phyloP scores from a whole-genome alignment of 1,140 invertebrate genomes.

The Trypoxylus dichotomus region DNA sequence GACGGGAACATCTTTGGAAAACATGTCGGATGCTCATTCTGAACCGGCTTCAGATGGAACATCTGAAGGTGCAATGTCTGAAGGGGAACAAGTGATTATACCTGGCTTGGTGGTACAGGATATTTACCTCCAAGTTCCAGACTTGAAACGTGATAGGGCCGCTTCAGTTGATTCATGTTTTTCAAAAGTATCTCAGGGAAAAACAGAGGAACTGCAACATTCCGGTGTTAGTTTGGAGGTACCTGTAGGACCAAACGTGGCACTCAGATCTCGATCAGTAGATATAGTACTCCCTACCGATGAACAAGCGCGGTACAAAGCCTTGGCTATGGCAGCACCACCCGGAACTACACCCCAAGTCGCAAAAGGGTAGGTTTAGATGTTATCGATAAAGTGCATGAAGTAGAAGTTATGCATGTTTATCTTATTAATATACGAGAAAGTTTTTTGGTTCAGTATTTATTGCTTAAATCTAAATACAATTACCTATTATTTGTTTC shows the following conservation, averaged over 20 bases:
- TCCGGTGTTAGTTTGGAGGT: conserved; percentile 61
- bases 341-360: conserved; percentile 37
- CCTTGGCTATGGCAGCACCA: conserved; percentile 62
- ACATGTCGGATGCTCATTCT: conserved; percentile 61
- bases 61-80: conserved; percentile 56
- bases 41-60: conserved; percentile 56
- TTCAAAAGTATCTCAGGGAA: conserved; percentile 67
- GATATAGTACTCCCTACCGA: conserved; percentile 89
- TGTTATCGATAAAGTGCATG: neutral
- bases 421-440: no score
- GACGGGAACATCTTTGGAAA: conserved; percentile 66
- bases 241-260: conserved; percentile 68
- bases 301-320: conserved; percentile 80
- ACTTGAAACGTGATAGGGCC: conserved; percentile 77
- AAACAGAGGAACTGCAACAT: conserved; percentile 67
- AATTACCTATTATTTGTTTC: no score
- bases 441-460: no score
- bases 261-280: conserved; percentile 81
- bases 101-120: conserved; percentile 61
- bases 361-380: conserved; percentile 39
- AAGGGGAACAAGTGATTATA: conserved; percentile 51
- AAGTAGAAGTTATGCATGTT: neutral
- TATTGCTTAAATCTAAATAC: no score
- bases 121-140: conserved; percentile 80
- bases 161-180: conserved; percentile 83